Evolutionary conservation across 2,888 invertebrate genomes (phyloP).

Genomic region (Anthophora plumipes): DNA sequence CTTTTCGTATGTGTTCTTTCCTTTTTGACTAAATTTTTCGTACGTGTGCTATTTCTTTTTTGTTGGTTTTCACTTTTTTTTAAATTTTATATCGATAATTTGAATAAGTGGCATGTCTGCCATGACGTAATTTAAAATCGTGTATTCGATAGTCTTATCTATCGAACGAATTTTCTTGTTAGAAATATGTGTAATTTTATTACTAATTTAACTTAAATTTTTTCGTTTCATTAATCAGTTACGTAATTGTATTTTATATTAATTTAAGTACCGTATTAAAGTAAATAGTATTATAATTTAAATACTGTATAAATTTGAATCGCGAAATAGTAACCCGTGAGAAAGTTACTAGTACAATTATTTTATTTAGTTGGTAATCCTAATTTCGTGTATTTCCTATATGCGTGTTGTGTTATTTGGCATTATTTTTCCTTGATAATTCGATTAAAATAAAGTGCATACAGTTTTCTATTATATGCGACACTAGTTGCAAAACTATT

Average conservation of each 20-base stretch:
- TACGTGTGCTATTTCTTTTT: too few species aligned
- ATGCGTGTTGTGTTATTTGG: background rate
- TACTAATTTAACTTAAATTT: background rate
- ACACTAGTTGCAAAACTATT: background rate
- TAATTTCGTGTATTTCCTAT: background rate
- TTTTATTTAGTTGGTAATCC: constrained; percentile 3
- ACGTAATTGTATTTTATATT: background rate
- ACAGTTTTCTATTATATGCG: background rate
- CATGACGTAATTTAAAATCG: too few species aligned
- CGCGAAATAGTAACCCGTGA: background rate
- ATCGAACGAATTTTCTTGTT: too few species aligned
- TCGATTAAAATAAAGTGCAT: background rate
- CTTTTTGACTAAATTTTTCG: background rate
- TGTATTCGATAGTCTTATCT: too few species aligned
- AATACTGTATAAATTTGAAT: too few species aligned
- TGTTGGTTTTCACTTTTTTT: too few species aligned
- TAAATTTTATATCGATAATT: too few species aligned
- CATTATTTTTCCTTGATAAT: background rate
- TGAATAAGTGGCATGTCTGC: too few species aligned
- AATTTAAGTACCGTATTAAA: too few species aligned
- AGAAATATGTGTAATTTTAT: too few species aligned
- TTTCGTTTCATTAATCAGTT: background rate
- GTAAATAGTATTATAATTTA: too few species aligned
- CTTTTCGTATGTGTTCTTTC: too few species aligned
- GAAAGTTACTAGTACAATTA: background rate